phyloP scores from a whole-genome alignment of 2,113 vertebrate genomes.

The Rynchops niger region DNA sequence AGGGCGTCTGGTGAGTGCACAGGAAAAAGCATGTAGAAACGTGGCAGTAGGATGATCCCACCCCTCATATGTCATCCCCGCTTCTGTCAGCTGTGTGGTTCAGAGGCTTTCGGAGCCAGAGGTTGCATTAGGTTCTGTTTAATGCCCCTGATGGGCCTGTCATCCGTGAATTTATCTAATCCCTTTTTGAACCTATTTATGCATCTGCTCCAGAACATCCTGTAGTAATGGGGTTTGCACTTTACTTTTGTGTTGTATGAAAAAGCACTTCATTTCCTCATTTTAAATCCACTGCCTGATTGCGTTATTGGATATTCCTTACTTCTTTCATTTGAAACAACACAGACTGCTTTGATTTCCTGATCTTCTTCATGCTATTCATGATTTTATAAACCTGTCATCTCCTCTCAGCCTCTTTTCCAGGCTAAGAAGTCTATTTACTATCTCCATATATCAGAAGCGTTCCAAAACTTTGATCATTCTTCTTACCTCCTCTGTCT shows the following conservation, averaged over 20 bases:
- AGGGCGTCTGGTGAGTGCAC: not conserved
- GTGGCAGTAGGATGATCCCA: not conserved
- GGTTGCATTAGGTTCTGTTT: constrained; percentile 14
- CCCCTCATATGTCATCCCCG: not conserved
- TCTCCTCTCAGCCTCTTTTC: not conserved
- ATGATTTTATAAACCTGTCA: not conserved
- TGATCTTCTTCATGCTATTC: not conserved
- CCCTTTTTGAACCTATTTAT: constrained; percentile 7
- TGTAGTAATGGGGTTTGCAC: not conserved
- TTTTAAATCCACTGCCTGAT: not conserved
- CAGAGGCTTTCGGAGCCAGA: not conserved
- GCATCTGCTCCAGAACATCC: not conserved
- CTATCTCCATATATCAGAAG: not conserved
- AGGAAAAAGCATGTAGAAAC: not conserved
- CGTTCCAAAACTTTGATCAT: not conserved
- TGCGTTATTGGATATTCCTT: constrained; percentile 2
- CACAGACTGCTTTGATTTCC: not conserved
- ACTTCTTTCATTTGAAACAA: not conserved
- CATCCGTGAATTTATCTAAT: constrained; percentile 16
- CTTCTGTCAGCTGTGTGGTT: not conserved
- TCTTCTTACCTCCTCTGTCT: not conserved
- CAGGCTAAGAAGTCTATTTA: not conserved
- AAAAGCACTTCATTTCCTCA: not conserved
- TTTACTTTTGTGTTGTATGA: not conserved
- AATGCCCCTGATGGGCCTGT: constrained; percentile 9